Conservation (phyloP, 2,113 vertebrate genomes). For the Addax nasomaculatus region DNA sequence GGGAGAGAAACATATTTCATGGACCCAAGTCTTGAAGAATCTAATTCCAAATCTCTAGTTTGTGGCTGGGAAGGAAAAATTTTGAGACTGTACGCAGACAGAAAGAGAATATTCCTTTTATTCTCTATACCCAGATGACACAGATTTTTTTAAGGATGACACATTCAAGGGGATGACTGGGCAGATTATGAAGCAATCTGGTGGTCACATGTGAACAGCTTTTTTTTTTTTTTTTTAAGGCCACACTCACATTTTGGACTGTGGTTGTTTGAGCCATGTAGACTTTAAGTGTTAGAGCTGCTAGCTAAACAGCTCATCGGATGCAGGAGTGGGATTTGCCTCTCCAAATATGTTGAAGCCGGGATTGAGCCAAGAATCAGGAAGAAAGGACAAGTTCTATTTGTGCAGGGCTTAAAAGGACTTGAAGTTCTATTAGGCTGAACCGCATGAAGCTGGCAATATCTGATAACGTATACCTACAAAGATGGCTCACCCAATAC, state of each 20-base stretch:
- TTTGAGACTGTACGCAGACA: constrained; percentile 21
- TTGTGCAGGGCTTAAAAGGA: background rate
- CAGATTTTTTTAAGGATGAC: constrained; percentile 49
- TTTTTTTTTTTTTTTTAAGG: constrained; percentile 46
- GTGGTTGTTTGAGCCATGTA: background rate
- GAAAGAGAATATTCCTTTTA: constrained; percentile 33
- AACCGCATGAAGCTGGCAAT: background rate
- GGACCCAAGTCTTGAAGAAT: background rate
- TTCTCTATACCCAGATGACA: constrained; percentile 46
- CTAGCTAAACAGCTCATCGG: constrained; percentile 35
- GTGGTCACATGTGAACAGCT: background rate
- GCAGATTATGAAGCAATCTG: constrained; percentile 56
- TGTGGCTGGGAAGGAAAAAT: background rate
- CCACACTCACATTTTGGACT: constrained; percentile 16
- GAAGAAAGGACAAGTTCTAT: background rate
- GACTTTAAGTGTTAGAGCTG: background rate
- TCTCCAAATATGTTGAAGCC: background rate
- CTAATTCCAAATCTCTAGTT: background rate
- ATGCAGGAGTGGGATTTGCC: constrained; percentile 38
- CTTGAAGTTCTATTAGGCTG: background rate
- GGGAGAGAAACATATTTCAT: background rate
- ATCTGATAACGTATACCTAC: background rate
- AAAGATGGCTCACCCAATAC: background rate
- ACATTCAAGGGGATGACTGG: constrained; percentile 37
- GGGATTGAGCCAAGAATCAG: constrained; percentile 6